These are phyloP conservation scores for Petrolisthes cinctipes DNA, from an alignment of 2,888 invertebrate species.

Conservation along the genomic window DNA sequence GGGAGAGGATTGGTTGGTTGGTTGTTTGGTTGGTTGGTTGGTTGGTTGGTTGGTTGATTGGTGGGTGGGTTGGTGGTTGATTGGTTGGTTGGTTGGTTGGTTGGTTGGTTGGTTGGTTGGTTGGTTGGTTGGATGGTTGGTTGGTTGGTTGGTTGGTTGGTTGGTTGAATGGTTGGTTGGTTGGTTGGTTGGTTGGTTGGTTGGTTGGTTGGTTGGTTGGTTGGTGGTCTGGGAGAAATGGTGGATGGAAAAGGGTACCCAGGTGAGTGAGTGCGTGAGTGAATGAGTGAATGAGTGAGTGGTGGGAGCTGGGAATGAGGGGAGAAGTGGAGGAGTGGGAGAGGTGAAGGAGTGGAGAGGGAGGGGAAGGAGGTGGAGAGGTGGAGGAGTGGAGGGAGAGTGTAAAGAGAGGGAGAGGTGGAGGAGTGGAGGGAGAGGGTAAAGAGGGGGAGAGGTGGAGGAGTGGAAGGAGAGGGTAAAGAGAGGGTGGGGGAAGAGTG, in stretches of 20 bases:
- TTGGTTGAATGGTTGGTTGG: too few relatives aligned
- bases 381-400: not conserved
- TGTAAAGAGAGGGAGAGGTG: not conserved
- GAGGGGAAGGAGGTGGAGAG: not conserved
- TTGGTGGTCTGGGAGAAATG: not conserved
- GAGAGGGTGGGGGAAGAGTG: not conserved
- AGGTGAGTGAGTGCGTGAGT: not conserved
- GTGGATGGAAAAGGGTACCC: too few relatives aligned
- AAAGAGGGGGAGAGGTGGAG: not conserved
- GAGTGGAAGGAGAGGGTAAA: not conserved
- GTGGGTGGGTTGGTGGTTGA: too few relatives aligned
- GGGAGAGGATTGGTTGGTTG: not conserved
- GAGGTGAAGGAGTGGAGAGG: not conserved
- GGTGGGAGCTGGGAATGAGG: too few relatives aligned
- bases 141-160: too few relatives aligned
- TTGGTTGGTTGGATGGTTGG: too few relatives aligned
- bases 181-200: not conserved
- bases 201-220: too few relatives aligned
- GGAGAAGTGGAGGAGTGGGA: not conserved
- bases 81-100: too few relatives aligned
- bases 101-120: too few relatives aligned
- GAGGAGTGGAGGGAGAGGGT: not conserved
- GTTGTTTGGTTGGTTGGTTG: too few relatives aligned
- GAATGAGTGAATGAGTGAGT: not conserved
- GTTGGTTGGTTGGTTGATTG: too few relatives aligned